These are phyloP conservation scores for Trichacis sp. DNA, from an alignment of 2,888 invertebrate genomes.

Conservation along the genomic window DNA sequence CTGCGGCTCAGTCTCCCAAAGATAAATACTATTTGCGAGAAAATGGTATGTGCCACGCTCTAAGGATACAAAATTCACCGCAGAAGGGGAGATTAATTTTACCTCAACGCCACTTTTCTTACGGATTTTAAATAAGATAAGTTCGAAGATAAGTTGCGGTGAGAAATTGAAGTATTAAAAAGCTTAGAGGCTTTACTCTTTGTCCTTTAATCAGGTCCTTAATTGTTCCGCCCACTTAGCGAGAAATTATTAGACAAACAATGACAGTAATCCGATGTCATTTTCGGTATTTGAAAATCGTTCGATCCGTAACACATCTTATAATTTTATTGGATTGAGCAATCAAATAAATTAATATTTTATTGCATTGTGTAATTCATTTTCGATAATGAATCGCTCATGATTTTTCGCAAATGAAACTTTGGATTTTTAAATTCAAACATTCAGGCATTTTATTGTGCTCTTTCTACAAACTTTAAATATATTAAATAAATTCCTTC, in stretches of 20 bases:
- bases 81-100: neutral
- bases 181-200: neutral
- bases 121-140: neutral
- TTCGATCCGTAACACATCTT: too few relatives aligned
- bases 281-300: too few relatives aligned
- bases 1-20: neutral
- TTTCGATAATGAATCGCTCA: too few relatives aligned
- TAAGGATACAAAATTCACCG: neutral
- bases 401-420: too few relatives aligned
- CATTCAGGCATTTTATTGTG: too few relatives aligned
- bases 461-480: too few relatives aligned
- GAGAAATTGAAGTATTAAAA: constrained; percentile 1
- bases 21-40: neutral
- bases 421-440: too few relatives aligned
- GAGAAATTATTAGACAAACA: neutral
- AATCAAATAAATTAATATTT: too few relatives aligned
- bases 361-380: too few relatives aligned
- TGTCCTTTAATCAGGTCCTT: neutral
- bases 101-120: neutral
- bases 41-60: constrained; percentile 2
- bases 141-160: neutral
- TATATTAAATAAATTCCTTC: too few relatives aligned
- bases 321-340: too few relatives aligned
- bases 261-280: neutral
- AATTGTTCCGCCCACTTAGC: neutral